Conservation (phyloP, 2,113 vertebrate genomes). For the Siniperca chuatsi region DNA sequence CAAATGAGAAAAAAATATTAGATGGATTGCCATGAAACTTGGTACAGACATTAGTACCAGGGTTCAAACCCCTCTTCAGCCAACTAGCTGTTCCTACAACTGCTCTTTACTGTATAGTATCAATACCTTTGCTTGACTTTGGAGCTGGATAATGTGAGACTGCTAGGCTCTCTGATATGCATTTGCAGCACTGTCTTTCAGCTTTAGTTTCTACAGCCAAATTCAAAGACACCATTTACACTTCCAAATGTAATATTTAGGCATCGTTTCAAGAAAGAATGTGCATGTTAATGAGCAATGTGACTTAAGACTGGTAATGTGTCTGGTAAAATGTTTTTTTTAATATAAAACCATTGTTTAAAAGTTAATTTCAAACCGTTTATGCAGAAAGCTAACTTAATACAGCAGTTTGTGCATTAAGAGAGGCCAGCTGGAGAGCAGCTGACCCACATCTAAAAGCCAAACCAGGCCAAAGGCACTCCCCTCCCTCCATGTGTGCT, state of each 20-base stretch:
- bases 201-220: not conserved
- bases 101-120: not conserved
- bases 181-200: not conserved
- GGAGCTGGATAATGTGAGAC: not conserved
- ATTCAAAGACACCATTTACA: not conserved
- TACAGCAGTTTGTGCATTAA: not conserved
- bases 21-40: not conserved
- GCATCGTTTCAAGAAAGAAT: not conserved
- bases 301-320: not conserved
- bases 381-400: not conserved
- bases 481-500: conserved; percentile 1
- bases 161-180: not conserved
- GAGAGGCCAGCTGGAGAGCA: conserved; percentile 7
- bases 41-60: not conserved
- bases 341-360: not conserved
- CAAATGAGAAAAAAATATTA: not conserved
- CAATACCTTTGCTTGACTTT: not conserved
- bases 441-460: conserved; percentile 48
- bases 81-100: not conserved
- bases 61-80: not conserved
- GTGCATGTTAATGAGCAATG: not conserved
- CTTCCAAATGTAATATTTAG: not conserved
- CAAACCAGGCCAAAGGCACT: conserved; percentile 23
- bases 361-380: not conserved
- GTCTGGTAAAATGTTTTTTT: not conserved